These are phyloP conservation scores for Noctua pronuba DNA, from an alignment of 2,888 invertebrate genomes.

Conservation along the genomic window DNA sequence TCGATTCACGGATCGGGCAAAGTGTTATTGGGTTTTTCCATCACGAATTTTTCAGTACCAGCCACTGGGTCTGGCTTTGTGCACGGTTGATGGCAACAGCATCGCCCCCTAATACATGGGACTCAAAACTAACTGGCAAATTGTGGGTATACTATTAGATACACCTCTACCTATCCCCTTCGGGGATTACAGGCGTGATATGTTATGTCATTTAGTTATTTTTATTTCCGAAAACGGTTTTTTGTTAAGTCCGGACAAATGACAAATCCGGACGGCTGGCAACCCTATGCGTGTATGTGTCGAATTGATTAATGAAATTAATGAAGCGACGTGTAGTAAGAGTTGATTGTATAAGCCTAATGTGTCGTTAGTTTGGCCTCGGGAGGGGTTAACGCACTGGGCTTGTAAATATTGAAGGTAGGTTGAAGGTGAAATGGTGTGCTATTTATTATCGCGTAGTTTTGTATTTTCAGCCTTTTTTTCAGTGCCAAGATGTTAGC, in stretches of 20 bases:
- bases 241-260: neutral
- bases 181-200: neutral
- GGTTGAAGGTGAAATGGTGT: conserved; percentile 6
- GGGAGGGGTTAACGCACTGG: conserved; percentile 34
- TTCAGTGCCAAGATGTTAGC: neutral
- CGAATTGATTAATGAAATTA: conserved; percentile 63
- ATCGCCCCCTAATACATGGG: neutral
- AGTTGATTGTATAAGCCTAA: conserved; percentile 59
- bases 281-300: conserved; percentile 36
- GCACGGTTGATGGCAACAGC: neutral
- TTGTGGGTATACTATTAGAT: neutral
- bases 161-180: neutral
- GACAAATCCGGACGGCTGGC: neutral
- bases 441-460: neutral
- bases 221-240: neutral
- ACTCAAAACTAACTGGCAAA: too few relatives aligned
- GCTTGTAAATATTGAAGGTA: conserved; percentile 28
- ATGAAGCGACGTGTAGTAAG: conserved; percentile 55
- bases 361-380: conserved; percentile 56
- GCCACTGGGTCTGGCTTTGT: neutral
- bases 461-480: conserved; percentile 1
- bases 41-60: neutral
- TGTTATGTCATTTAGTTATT: neutral
- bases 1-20: neutral
- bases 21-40: neutral